Percentiles rank a stretch among this genome's conserved stretches.
These are phyloP conservation scores for Hydrophis major DNA, from an alignment of 2,797 vertebrate genomes.

Conservation along the genomic window DNA sequence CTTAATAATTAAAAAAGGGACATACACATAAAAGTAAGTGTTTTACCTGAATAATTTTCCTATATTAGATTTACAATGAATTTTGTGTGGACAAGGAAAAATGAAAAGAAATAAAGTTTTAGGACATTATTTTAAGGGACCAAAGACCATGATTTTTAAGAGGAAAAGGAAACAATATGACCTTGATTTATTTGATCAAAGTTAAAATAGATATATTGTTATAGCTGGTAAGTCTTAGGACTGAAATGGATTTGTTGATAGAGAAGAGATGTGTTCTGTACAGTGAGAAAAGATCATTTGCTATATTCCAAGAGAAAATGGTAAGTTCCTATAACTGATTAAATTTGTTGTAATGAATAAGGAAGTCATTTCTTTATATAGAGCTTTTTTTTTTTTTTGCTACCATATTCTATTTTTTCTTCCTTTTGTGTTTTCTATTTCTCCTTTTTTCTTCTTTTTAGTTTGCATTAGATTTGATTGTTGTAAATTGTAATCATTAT, in stretches of 20 bases:
- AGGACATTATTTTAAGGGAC: neutral
- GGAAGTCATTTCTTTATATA: neutral
- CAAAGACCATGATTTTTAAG: neutral
- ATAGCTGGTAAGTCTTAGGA: neutral
- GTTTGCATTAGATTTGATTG: neutral
- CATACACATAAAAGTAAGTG: neutral
- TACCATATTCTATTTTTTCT: neutral
- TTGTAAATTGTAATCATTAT: neutral
- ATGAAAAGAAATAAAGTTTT: neutral
- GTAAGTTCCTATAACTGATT: neutral
- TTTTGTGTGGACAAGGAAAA: neutral
- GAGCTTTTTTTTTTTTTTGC: neutral
- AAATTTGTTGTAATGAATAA: neutral
- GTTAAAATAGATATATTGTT: no score
- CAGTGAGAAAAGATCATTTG: neutral
- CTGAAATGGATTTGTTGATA: neutral
- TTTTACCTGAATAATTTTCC: neutral
- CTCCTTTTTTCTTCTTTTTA: neutral
- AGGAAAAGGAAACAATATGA: neutral
- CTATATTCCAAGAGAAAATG: neutral
- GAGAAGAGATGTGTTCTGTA: neutral
- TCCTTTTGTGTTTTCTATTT: neutral
- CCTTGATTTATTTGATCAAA: neutral
- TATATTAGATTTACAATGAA: neutral
- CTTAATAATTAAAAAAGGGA: neutral